Base-by-base conservation (phyloP, 2,888 invertebrate species). In the Aquatica leii region DNA sequence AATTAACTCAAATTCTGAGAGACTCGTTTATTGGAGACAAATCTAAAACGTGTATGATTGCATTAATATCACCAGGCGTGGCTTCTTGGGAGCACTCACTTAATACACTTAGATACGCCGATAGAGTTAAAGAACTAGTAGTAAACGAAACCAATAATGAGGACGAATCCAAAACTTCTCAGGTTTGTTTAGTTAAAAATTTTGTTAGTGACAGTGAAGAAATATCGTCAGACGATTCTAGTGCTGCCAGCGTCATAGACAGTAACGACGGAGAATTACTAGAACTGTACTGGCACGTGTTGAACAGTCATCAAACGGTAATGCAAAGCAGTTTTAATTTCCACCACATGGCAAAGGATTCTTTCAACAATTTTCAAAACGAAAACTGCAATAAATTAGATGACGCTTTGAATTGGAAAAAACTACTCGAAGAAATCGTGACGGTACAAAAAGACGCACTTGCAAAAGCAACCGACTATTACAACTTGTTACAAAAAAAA, bases 21-120 rank as follows among this genome's bases (percentile, higher is more conserved):
- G 99, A 99, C 84, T 96, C 96, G 37, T 99, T 99, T 83, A 97
- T 99, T 77, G 98, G 98, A 5, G 97, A 98, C 82, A 98, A 98
- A 82, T 96, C 97, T 35, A 90, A 93, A 81, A 99, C 98, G n/a
- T 99, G 98, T 83, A 99, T 99, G 99, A 98, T 99, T 81, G 98
- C 99, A 60, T 96, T 98, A 93, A 95, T 99, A 75, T 97, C 97
- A 66, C 98, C 99, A 14, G 97, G 97, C 58, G 87, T 97, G 85
- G 91, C 90, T 77, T 97, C 96, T 50, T 97, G 97, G 80, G 99
- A 99, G 79, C 98, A 99, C 83, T 95, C 98, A 50, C 86, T 99
- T 67, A 99, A 99, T 84, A 99, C 99, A 48, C 86, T 99, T 59
- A 88, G 98, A 69, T 99, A 99, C 82, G 99, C 98, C 1, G 97